phyloP scores from a whole-genome alignment of 1,140 invertebrate species.

The Octopus bimaculoides region DNA sequence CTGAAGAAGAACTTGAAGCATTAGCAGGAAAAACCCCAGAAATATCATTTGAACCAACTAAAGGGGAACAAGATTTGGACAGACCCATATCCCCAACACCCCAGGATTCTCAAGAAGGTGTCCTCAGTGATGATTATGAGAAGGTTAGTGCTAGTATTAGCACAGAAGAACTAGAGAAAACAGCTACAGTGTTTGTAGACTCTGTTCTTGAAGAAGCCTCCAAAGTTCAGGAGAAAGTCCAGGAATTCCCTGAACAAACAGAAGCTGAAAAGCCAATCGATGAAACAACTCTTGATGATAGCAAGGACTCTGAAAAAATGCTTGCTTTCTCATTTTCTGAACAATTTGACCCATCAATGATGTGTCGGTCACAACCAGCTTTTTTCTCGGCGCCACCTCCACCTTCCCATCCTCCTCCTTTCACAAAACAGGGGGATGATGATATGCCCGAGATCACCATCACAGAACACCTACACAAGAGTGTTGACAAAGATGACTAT shows the following conservation, averaged over 20 bases:
- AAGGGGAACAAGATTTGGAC: conserved; percentile 46
- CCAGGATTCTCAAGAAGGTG: conserved; percentile 43
- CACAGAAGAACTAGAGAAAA: conserved; percentile 31
- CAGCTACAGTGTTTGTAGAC: conserved; percentile 47
- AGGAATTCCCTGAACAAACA: conserved; percentile 10
- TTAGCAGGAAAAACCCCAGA: conserved; percentile 10
- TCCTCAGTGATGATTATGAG: conserved; percentile 33
- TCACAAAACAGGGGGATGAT: conserved; percentile 55
- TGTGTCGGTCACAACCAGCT: background rate
- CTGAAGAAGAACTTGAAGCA: conserved; percentile 36
- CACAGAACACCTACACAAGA: conserved; percentile 66
- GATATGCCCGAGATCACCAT: conserved; percentile 70
- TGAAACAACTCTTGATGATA: conserved; percentile 11
- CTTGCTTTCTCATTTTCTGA: background rate
- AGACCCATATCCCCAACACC: conserved; percentile 52
- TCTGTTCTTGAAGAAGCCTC: conserved; percentile 43
- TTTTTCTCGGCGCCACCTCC: conserved; percentile 10
- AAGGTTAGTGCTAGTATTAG: conserved; percentile 16
- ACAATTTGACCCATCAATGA: background rate
- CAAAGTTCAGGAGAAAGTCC: conserved; percentile 30
- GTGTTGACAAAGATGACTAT: conserved; percentile 55
- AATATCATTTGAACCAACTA: conserved; percentile 33
- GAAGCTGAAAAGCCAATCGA: conserved; percentile 14
- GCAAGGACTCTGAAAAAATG: background rate
- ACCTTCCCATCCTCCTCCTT: conserved; percentile 19